Base-by-base conservation (phyloP, 2,888 invertebrate species). In the Stenotaenia linearis region DNA sequence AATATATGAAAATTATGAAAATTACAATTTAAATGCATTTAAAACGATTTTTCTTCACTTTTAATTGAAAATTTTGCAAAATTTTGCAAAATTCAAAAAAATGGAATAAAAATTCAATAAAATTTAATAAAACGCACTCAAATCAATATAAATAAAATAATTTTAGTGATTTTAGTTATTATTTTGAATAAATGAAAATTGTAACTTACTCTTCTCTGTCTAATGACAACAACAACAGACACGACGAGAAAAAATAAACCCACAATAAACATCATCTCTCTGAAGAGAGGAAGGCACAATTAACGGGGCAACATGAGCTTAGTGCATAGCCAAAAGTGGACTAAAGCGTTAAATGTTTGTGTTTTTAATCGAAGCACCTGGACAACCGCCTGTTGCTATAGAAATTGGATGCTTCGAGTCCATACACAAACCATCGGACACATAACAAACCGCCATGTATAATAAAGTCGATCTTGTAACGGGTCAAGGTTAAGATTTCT, bases 361-460 rank as follows among this genome's bases (percentile, higher is more conserved):
- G n/a, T 61, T 61, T 61, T 61, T 23, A 25, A 61, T 61, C 61
- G 61, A 61, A 28, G 61, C 61, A 25, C 61, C 61, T 25, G 61
- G 61, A 61, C 61, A 61, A 61, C 61, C 61, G 61, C 61, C 61
- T 61, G 61, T 61, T 61, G 61, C 61, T 61, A 61, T 61, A 61
- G 61, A 61, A 61, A 61, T 61, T 23, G 23, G 2, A 21, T 6
- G 40, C n/a, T n/a, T 40, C 2, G 15, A 23, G 23, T 21, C 18
- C 61, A 23, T 15, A 61, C 61, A 61, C 23, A 61, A 25, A 25
- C 61, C 25, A 61, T 61, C 25, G 61, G 25, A 61, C 61, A 61
- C 9, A 25, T 12, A n/a, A 25, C 25, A 15, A 6, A 25, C 1
- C 61, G 1, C 56, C n/a, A n/a, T 23, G 12, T 1, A 15, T 15